Evolutionary conservation across 2,888 invertebrate species (phyloP).

Genomic region (Megaustenia siamemsis): DNA sequence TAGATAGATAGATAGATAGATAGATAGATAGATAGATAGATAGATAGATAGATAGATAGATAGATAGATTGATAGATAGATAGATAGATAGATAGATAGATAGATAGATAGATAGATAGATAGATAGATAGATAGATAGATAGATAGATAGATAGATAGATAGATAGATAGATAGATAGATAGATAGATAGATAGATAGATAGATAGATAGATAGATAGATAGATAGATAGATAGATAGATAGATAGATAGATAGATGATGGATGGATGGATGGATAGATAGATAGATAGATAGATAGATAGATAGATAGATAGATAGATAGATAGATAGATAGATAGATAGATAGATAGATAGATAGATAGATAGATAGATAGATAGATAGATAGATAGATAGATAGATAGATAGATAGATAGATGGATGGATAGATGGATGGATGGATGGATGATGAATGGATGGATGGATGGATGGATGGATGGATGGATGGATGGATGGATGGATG

Average conservation of each 20-base stretch:
- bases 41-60: too few species aligned
- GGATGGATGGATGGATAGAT: too few species aligned
- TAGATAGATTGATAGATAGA: too few species aligned
- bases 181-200: neutral
- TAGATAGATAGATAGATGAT: too few species aligned
- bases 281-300: neutral
- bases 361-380: conserved; percentile 6
- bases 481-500: neutral
- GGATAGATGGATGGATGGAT: too few species aligned
- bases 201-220: neutral
- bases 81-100: too few species aligned
- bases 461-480: neutral
- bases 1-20: too few species aligned
- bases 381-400: neutral
- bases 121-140: conserved; percentile 9
- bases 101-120: too few species aligned
- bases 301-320: neutral
- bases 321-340: conserved; percentile 3
- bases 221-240: conserved; percentile 1
- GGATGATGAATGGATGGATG: too few species aligned
- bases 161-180: conserved; percentile 9
- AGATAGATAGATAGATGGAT: too few species aligned
- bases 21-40: too few species aligned
- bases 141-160: neutral
- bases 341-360: conserved; percentile 6